Evolutionary conservation across 2,797 vertebrate species (phyloP).

Genomic region (Sciaenops ocellatus): DNA sequence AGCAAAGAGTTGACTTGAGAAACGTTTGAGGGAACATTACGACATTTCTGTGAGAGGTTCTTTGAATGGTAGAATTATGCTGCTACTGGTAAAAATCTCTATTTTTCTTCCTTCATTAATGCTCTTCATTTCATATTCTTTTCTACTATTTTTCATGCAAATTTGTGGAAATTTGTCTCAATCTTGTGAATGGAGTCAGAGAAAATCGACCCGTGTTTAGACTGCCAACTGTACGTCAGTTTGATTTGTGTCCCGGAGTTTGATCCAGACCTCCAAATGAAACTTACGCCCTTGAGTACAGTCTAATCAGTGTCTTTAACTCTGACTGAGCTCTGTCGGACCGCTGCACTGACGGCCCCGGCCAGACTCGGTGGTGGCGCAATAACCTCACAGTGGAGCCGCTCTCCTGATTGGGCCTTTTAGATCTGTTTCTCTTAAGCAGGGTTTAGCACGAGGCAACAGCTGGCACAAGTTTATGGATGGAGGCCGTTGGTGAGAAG

Average conservation of each 20-base stretch:
- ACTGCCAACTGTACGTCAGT: constrained; percentile 1
- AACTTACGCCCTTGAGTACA: not conserved
- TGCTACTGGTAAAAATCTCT: not conserved
- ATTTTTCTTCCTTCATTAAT: not conserved
- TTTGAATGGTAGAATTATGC: not conserved
- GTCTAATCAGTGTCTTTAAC: not conserved
- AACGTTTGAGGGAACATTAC: not conserved
- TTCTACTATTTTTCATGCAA: not conserved
- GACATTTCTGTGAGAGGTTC: not conserved
- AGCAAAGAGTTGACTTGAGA: not conserved
- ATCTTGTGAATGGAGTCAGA: not conserved
- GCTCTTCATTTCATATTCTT: not conserved
- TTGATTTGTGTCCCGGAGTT: not conserved
- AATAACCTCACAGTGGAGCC: constrained; percentile 74
- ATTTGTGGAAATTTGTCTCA: not conserved
- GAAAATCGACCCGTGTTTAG: not conserved
- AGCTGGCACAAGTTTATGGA: constrained; percentile 85
- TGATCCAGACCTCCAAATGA: not conserved
- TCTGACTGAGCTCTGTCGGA: not conserved
- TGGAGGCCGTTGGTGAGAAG: constrained; percentile 63
- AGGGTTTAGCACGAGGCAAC: constrained; percentile 85
- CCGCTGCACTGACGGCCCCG: constrained; percentile 39
- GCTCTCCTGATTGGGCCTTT: constrained; percentile 76
- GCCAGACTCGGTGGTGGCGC: constrained; percentile 72
- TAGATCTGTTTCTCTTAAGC: constrained; percentile 86